Evolutionary conservation across 2,888 invertebrate species (phyloP).

Genomic region (Dastarcus helophoroides): DNA sequence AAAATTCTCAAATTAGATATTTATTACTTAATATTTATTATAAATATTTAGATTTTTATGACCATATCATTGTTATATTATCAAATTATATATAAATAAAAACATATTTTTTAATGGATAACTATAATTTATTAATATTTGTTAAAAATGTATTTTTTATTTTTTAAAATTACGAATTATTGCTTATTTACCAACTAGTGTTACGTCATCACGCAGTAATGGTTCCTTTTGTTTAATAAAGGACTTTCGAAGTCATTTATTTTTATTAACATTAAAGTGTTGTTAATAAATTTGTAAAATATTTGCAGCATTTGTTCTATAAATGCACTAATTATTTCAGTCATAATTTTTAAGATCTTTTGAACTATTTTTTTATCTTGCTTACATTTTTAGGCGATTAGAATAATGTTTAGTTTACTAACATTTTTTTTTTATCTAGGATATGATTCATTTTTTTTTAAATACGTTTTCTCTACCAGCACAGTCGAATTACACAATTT

Average conservation of each 20-base stretch:
- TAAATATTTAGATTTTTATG: constrained; percentile 15
- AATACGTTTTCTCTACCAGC: constrained; percentile 11
- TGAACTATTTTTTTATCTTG: constrained; percentile 11
- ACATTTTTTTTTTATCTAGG: constrained; percentile 17
- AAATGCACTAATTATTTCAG: constrained; percentile 17
- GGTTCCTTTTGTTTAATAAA: background rate
- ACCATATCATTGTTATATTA: constrained; percentile 16
- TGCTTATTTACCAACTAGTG: background rate
- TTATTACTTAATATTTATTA: constrained; percentile 19
- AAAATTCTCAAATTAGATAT: constrained; percentile 16
- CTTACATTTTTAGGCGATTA: background rate
- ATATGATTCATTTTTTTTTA: constrained; percentile 15
- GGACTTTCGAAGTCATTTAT: constrained; percentile 7
- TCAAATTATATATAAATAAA: constrained; percentile 5
- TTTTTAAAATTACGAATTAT: constrained; percentile 8
- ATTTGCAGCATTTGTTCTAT: constrained; percentile 18
- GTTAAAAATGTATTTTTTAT: background rate
- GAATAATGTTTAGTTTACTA: constrained; percentile 19
- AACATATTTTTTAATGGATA: constrained; percentile 1
- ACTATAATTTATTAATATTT: constrained; percentile 1
- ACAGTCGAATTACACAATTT: constrained; percentile 8
- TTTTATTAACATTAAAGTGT: constrained; percentile 7
- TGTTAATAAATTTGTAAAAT: constrained; percentile 13
- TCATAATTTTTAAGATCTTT: constrained; percentile 12
- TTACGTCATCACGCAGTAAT: background rate